Evolutionary conservation across 2,113 vertebrate species (phyloP).

Genomic region (Chrysochloris asiatica): DNA sequence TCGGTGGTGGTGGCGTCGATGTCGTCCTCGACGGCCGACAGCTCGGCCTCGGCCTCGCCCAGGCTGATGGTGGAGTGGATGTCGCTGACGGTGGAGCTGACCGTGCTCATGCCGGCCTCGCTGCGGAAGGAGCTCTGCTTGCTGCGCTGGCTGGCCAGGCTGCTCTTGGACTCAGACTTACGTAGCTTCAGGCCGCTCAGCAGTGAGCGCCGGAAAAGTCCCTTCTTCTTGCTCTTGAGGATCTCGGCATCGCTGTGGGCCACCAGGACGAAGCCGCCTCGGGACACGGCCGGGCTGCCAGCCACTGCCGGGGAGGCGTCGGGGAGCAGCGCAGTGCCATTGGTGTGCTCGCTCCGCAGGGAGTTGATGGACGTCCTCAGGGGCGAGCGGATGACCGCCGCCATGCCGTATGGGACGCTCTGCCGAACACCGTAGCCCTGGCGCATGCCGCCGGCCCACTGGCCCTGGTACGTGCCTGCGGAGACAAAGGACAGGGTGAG

Average conservation of each 20-base stretch:
- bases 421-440: constrained; percentile 97
- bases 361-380: constrained; percentile 99
- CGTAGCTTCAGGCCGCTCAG: constrained; percentile 96
- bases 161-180: constrained; percentile 97
- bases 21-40: constrained; percentile 90
- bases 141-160: constrained; percentile 97
- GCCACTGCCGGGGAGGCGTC: constrained; percentile 89
- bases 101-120: constrained; percentile 97
- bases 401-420: constrained; percentile 98
- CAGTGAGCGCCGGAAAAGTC: constrained; percentile 96
- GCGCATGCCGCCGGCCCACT: constrained; percentile 97
- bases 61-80: constrained; percentile 97
- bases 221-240: constrained; percentile 94
- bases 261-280: constrained; percentile 94
- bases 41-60: constrained; percentile 93
- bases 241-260: constrained; percentile 93
- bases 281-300: constrained; percentile 92
- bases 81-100: constrained; percentile 97
- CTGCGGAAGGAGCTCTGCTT: constrained; percentile 99
- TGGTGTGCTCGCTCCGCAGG: constrained; percentile 97
- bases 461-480: constrained; percentile 96
- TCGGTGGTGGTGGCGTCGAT: constrained; percentile 98
- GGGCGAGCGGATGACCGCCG: constrained; percentile 96
- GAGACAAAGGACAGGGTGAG: constrained; percentile 52
- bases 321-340: constrained; percentile 89